Percentiles rank a stretch among this genome's conserved stretches.
Evolutionary conservation across 2,113 vertebrate genomes (phyloP).

Genomic region (Dicrurus megarhynchus): DNA sequence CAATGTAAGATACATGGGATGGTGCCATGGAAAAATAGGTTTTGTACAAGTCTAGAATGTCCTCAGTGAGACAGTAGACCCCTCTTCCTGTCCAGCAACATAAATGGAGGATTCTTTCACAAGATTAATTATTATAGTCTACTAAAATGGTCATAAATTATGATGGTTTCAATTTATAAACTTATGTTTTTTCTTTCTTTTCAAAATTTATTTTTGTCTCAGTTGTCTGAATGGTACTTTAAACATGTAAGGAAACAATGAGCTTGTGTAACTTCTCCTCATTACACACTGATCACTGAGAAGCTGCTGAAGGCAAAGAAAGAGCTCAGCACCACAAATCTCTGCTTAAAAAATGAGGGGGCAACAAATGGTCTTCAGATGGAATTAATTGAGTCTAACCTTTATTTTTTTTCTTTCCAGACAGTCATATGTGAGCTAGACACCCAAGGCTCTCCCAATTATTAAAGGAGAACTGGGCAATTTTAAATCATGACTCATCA

Average conservation of each 20-base stretch:
- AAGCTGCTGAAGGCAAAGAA: background rate
- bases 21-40: background rate
- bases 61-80: background rate
- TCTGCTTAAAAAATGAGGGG: background rate
- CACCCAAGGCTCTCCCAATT: background rate
- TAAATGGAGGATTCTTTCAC: background rate
- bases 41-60: background rate
- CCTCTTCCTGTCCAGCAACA: background rate
- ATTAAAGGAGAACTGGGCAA: background rate
- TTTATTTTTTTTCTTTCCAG: background rate
- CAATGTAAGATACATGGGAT: background rate
- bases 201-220: background rate
- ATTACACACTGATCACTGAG: background rate
- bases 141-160: background rate
- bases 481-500: constrained; percentile 39
- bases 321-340: background rate
- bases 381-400: background rate
- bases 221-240: background rate
- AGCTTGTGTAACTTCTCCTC: background rate
- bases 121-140: background rate
- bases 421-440: background rate
- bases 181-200: background rate
- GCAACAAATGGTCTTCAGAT: background rate
- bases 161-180: background rate
- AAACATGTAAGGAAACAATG: background rate